phyloP scores from a whole-genome alignment of 2,888 invertebrate genomes.

The Coleophora deauratella region DNA sequence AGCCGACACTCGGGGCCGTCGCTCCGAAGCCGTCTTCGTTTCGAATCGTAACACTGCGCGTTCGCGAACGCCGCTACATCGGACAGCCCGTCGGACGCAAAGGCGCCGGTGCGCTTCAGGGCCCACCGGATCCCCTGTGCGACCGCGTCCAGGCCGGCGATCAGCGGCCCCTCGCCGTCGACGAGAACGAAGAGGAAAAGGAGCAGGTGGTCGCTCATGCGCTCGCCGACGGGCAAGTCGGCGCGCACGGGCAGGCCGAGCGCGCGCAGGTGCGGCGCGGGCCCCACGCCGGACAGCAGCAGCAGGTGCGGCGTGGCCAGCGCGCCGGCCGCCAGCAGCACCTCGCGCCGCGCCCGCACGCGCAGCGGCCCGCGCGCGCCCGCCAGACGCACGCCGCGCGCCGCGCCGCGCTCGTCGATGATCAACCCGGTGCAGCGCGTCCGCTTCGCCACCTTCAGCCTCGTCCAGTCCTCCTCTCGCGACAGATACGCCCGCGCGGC shows the following conservation, averaged over 20 bases:
- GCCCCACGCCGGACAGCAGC: constrained; percentile 49
- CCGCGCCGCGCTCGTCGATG: constrained; percentile 28
- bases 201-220: constrained; percentile 40
- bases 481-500: constrained; percentile 41
- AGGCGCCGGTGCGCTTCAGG: constrained; percentile 22
- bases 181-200: constrained; percentile 28
- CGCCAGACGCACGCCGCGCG: constrained; percentile 28
- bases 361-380: constrained; percentile 3
- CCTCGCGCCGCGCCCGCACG: constrained; percentile 22
- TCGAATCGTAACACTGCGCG: constrained; percentile 36
- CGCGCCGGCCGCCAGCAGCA: constrained; percentile 46
- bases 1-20: constrained; percentile 30
- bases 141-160: background rate
- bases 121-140: constrained; percentile 18
- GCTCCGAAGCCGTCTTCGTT: constrained; percentile 19
- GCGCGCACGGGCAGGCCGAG: constrained; percentile 29
- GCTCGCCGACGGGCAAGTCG: constrained; percentile 40
- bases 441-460: constrained; percentile 29
- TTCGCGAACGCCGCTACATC: constrained; percentile 38
- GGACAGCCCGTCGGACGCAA: constrained; percentile 38
- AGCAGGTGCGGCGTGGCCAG: constrained; percentile 45
- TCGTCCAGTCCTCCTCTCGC: constrained; percentile 24
- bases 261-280: constrained; percentile 28
- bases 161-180: constrained; percentile 15
- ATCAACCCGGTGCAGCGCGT: constrained; percentile 37